Evolutionary conservation across 1,140 invertebrate species (phyloP), one percentile per base, ranked within the genome.

Genomic region (Drosophila auraria): DNA sequence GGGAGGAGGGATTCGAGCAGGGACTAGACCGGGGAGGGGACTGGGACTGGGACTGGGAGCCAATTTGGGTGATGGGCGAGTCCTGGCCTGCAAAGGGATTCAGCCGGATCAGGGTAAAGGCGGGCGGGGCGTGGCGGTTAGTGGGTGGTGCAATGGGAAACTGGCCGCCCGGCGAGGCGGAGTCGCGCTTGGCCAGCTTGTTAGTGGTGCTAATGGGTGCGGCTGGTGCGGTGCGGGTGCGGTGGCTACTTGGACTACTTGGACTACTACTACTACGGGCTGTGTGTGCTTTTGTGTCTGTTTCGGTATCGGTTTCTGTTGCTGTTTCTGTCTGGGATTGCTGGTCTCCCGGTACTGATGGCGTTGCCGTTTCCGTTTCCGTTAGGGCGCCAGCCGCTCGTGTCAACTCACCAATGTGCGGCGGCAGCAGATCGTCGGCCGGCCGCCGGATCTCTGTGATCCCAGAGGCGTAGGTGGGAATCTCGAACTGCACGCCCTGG

Each of bases 361-460:
- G 33, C 33, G 45, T 47, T 36, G 51, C 40, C 63, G 60, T 63
- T 25, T 49, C 64, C 64, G 44, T 68, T 49, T 40, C 36, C 45
- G 62, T 69, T 30, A 23, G 56, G 68, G 20, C 50, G 58, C 30
- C 65, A 47, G 58, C 36, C 56, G 66, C 50, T 70, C 64, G 23
- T 79, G 63, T 82, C 44, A 92, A 92, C 91, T 92, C 91, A 92
- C 91, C 91, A 92, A 92, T 91, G 57, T 93, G 91, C 78, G 92
- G 92, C 63, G 92, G 92, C 80, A 93, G 79, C 73, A 93, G 66
- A 74, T 92, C 90, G 20, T 93, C 82, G 53, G 83, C 64, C 8
- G 92, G 92, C 60, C 92, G 80, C 42, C 83, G 80, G 64, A 93
- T 92, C 71, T 93, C 92, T 40, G 92, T 93, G 54, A 93, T 93